A percentile compares a stretch with the other conserved stretches of the same genome.
Evolutionary conservation across 2,797 vertebrate species (phyloP).

Genomic region (Melanotaenia boesemani): DNA sequence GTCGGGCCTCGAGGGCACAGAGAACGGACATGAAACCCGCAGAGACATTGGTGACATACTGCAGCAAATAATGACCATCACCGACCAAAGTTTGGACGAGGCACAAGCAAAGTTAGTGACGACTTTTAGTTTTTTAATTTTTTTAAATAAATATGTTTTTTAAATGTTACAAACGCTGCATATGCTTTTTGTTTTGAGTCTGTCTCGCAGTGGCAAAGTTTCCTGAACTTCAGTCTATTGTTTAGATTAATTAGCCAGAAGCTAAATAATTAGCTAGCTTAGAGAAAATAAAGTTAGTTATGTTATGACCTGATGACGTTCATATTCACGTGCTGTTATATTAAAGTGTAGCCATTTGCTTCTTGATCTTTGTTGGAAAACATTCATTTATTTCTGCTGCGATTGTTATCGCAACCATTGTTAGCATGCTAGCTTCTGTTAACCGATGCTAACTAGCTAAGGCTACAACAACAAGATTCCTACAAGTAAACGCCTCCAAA

Average conservation of each 20-base stretch:
- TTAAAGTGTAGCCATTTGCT: neutral
- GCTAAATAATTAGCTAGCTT: conserved; percentile 10
- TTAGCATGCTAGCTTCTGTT: conserved; percentile 58
- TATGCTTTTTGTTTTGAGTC: conserved; percentile 31
- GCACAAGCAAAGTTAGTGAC: conserved; percentile 92
- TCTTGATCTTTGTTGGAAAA: conserved; percentile 12
- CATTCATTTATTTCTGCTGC: conserved; percentile 3
- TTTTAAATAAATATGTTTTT: neutral
- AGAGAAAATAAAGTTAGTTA: conserved; percentile 1
- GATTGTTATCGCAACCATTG: conserved; percentile 43
- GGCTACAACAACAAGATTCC: conserved; percentile 11
- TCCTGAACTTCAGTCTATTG: conserved; percentile 68
- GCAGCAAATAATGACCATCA: conserved; percentile 97
- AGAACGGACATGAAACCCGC: conserved; percentile 88
- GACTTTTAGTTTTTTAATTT: conserved; percentile 4
- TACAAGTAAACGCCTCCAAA: neutral
- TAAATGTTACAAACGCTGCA: neutral
- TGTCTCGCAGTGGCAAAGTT: conserved; percentile 64
- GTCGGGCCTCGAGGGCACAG: conserved; percentile 86
- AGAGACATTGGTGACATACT: conserved; percentile 93
- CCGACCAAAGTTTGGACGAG: conserved; percentile 97
- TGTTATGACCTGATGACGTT: neutral
- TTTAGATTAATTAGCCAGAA: conserved; percentile 44
- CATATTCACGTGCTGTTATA: rapidly evolving
- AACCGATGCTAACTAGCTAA: conserved; percentile 41